Evolutionary conservation across 2,113 vertebrate species (phyloP).

Genomic region (Notothenia rossii): DNA sequence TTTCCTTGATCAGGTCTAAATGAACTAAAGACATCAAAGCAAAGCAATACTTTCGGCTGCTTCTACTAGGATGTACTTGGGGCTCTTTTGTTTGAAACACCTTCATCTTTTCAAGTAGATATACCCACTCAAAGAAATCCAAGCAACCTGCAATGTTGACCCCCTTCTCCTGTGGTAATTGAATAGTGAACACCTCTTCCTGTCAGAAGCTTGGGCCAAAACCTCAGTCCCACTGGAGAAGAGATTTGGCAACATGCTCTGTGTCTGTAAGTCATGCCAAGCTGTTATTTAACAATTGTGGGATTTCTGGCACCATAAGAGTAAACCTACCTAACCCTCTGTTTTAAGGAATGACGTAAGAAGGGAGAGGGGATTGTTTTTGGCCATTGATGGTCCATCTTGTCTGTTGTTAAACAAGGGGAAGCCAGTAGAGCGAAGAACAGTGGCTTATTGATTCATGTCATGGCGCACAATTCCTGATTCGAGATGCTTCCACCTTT

Average conservation of each 20-base stretch:
- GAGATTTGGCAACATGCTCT: too few relatives aligned
- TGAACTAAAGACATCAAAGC: not conserved
- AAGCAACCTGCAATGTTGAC: not conserved
- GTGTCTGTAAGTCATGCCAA: too few relatives aligned
- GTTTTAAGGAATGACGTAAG: too few relatives aligned
- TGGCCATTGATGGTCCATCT: not conserved
- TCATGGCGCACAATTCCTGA: not conserved
- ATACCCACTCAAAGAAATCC: not conserved
- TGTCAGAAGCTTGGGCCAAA: not conserved
- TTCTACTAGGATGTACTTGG: not conserved
- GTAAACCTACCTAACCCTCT: too few relatives aligned
- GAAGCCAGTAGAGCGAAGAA: not conserved
- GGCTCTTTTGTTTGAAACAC: not conserved
- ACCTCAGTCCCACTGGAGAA: not conserved
- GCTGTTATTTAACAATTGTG: not conserved
- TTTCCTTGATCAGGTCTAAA: not conserved
- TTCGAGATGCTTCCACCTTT: not conserved
- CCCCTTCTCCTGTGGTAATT: not conserved
- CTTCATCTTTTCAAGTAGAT: not conserved
- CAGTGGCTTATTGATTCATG: not conserved
- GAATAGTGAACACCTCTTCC: not conserved
- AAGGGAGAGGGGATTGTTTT: not conserved
- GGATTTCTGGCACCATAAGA: not conserved
- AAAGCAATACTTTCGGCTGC: not conserved
- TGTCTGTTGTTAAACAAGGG: not conserved